These are phyloP conservation scores for Drosophila repletoides DNA, from an alignment of 1,140 invertebrate species.

Conservation along the genomic window DNA sequence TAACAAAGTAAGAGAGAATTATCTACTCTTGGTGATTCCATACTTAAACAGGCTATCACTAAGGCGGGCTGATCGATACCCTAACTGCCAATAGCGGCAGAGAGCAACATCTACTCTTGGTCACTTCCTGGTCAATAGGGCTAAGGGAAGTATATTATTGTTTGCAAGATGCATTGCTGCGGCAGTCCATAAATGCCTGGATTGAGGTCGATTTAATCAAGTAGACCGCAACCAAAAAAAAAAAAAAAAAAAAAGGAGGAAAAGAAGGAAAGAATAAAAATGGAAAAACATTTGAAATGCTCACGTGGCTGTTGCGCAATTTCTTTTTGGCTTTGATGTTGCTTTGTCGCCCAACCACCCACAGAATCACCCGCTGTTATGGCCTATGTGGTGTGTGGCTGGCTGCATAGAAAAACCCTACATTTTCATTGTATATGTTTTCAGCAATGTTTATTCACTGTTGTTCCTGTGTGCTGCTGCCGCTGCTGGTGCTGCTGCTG, in stretches of 20 bases:
- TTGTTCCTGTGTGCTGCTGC: slow-evolving; percentile 46
- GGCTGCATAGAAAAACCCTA: slow-evolving; percentile 53
- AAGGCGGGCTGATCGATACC: too few relatives aligned
- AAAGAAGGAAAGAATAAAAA: not conserved
- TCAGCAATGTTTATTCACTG: slow-evolving; percentile 56
- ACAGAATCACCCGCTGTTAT: slow-evolving; percentile 26
- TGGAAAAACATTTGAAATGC: slow-evolving; percentile 23
- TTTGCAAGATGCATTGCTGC: slow-evolving; percentile 68
- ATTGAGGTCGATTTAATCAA: slow-evolving; percentile 46
- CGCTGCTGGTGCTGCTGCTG: slow-evolving; percentile 21
- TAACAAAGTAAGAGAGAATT: too few relatives aligned
- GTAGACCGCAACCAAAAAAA: slow-evolving; percentile 23
- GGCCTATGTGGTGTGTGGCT: slow-evolving; percentile 12
- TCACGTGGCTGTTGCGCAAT: slow-evolving; percentile 71
- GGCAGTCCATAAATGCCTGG: slow-evolving; percentile 62
- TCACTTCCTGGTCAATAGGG: too few relatives aligned
- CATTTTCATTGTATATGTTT: slow-evolving; percentile 54
- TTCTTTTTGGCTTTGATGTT: slow-evolving; percentile 67
- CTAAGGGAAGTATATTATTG: slow-evolving; percentile 45
- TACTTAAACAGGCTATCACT: too few relatives aligned
- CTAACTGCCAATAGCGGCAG: too few relatives aligned
- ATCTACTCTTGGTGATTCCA: too few relatives aligned
- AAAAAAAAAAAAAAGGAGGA: not conserved
- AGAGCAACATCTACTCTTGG: too few relatives aligned
- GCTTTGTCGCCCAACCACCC: slow-evolving; percentile 2